Base-by-base conservation (phyloP, 2,113 vertebrate species). In the Peromyscus polionotus region DNA sequence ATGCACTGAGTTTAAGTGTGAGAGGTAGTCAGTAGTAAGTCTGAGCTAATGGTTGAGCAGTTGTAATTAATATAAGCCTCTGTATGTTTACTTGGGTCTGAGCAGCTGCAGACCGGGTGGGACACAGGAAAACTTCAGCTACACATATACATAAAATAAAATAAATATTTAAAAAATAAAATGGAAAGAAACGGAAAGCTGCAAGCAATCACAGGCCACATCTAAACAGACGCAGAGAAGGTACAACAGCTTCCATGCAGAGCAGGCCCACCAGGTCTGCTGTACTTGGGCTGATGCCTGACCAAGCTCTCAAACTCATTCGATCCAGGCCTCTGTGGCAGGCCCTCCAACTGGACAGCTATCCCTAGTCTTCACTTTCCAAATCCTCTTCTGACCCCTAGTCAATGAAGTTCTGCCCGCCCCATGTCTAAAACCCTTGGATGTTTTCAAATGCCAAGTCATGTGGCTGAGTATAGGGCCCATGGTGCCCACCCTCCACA, bases 311-410 rank as follows among this genome's bases (percentile, higher is more conserved):
- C 61, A 87, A 31, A 88, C 20, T 57, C 77, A 57, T 24, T 16
- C 54, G 0, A 1, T 48, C 0, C 36, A 26, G 39, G 54, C 33
- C 33, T 75, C 59, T 3, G 65, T 13, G 16, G 39, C 65, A 31
- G 24, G 65, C 5, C 24, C 83, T 39, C 42, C n/a, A 22, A 65
- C 36, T 17, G 36, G 36, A 67, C 61, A 39, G 68, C 61, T 68
- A 33, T 28, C n/a, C 45, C 70, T 33, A 42, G n/a, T 3, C 3
- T 14, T 51, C 54, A n/a, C 45, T 16, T 39, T 80, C 65, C 22
- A 59, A 68, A 61, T 24, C 36, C 54, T 57, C 93, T 89, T 51
- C 81, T 85, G 16, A 73, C 54, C 26, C 4, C 31, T 11, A n/a
- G 7, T 45, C 19, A 80, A 13, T 5, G 20, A 65, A n/a, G 51